These are phyloP conservation scores for Drosophila flavopinicola DNA, from an alignment of 2,888 invertebrate genomes.

Conservation along the genomic window DNA sequence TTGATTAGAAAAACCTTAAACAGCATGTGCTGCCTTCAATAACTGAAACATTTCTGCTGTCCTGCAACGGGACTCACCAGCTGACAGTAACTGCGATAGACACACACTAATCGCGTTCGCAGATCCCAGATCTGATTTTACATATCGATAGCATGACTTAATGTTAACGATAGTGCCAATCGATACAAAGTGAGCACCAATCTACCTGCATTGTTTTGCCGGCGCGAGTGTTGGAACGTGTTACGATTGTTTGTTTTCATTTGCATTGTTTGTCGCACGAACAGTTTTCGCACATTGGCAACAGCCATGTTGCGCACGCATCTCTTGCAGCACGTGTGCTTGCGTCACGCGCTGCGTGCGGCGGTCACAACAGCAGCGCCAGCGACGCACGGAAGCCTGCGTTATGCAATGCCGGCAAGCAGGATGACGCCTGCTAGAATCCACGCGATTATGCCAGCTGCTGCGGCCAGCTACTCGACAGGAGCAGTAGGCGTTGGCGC, in stretches of 20 bases:
- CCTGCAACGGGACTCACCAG: too few species aligned
- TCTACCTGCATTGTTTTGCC: too few species aligned
- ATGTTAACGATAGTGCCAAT: too few species aligned
- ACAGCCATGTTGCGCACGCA: conserved; percentile 48
- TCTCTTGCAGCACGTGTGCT: conserved; percentile 38
- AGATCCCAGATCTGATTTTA: too few species aligned
- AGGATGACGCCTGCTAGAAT: not conserved
- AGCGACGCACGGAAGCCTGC: conserved; percentile 6
- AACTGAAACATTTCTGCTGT: too few species aligned
- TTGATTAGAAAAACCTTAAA: too few species aligned
- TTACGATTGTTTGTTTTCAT: conserved; percentile 16
- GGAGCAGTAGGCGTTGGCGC: not conserved
- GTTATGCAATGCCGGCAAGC: conserved; percentile 46
- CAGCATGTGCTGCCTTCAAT: too few species aligned
- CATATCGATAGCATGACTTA: too few species aligned
- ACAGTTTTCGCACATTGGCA: conserved; percentile 16
- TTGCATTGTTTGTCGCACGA: not conserved
- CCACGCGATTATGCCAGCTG: not conserved
- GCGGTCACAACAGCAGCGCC: not conserved
- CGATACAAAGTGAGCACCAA: too few species aligned
- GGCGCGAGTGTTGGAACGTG: conserved; percentile 30
- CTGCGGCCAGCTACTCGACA: conserved; percentile 17
- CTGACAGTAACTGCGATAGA: too few species aligned
- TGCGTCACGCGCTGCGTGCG: conserved; percentile 20
- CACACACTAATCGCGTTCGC: too few species aligned